Evolutionary conservation across 2,113 vertebrate species (phyloP).

Genomic region (Cyphomyrus discorhynchus): DNA sequence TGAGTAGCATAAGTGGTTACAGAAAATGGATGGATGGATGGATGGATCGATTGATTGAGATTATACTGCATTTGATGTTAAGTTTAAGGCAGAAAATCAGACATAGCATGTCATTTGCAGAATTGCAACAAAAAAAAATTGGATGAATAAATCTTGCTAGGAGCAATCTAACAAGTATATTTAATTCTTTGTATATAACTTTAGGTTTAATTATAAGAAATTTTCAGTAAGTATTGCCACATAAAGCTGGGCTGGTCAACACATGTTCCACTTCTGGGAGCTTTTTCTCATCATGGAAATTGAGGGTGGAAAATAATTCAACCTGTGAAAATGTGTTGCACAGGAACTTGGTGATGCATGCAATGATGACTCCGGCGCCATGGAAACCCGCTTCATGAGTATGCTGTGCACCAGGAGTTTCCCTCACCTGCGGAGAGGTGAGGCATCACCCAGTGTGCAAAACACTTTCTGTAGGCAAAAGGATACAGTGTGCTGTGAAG

Average conservation of each 20-base stretch:
- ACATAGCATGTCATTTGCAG: background rate
- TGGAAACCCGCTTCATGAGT: constrained; percentile 86
- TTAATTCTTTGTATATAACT: background rate
- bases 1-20: background rate
- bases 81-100: background rate
- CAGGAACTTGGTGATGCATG: constrained; percentile 81
- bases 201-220: background rate
- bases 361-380: constrained; percentile 75
- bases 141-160: background rate
- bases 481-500: background rate
- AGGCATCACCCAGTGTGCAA: constrained; percentile 9
- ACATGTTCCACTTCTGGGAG: background rate
- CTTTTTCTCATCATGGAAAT: background rate
- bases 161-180: background rate
- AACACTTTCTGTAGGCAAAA: background rate
- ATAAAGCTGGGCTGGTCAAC: background rate
- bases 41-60: background rate
- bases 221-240: background rate
- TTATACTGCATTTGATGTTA: background rate
- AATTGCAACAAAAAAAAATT: background rate
- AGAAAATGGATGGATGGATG: background rate
- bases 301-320: background rate
- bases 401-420: constrained; percentile 90
- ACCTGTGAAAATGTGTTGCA: background rate
- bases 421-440: constrained; percentile 85